Percentiles rank a stretch among this genome's conserved stretches.
These are phyloP conservation scores for Amblyopsis rosae DNA, from an alignment of 2,113 vertebrate genomes.

Conservation along the genomic window DNA sequence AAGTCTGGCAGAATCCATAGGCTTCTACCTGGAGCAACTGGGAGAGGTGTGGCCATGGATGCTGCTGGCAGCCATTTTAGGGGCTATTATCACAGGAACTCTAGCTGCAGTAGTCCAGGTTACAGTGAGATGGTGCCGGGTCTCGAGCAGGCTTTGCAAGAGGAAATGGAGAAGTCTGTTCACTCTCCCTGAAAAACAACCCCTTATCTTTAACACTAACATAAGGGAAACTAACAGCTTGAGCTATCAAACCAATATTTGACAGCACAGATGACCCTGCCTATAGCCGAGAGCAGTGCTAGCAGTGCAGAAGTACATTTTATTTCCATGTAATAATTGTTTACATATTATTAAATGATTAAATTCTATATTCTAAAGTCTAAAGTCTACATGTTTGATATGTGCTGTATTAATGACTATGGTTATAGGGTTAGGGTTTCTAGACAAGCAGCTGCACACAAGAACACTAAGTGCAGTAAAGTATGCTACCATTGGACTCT, in stretches of 20 bases:
- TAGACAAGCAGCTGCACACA: too few relatives aligned
- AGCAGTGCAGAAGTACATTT: too few relatives aligned
- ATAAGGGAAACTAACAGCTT: slow-evolving; percentile 6
- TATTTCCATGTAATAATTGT: too few relatives aligned
- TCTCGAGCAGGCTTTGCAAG: neutral
- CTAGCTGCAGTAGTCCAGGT: slow-evolving; percentile 29
- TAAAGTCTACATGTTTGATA: too few relatives aligned
- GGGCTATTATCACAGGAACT: slow-evolving; percentile 67
- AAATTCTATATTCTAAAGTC: too few relatives aligned
- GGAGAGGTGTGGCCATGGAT: slow-evolving; percentile 85
- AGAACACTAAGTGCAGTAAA: neutral
- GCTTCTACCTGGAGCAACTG: slow-evolving; percentile 81
- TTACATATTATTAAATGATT: too few relatives aligned
- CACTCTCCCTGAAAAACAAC: slow-evolving; percentile 48
- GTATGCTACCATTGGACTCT: neutral
- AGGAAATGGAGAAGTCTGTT: slow-evolving; percentile 29
- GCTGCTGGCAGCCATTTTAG: slow-evolving; percentile 77
- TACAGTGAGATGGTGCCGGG: slow-evolving; percentile 5
- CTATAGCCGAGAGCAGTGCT: too few relatives aligned
- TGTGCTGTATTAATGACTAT: too few relatives aligned
- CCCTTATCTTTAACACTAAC: slow-evolving; percentile 49
- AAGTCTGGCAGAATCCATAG: slow-evolving; percentile 77
- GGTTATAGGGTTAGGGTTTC: too few relatives aligned
- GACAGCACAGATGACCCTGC: slow-evolving; percentile 15
- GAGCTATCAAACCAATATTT: slow-evolving; percentile 64